A percentile compares a stretch with the other conserved stretches of the same genome.
phyloP scores from a whole-genome alignment of 2,888 invertebrate genomes.

The Stenolophus ochropezus region DNA sequence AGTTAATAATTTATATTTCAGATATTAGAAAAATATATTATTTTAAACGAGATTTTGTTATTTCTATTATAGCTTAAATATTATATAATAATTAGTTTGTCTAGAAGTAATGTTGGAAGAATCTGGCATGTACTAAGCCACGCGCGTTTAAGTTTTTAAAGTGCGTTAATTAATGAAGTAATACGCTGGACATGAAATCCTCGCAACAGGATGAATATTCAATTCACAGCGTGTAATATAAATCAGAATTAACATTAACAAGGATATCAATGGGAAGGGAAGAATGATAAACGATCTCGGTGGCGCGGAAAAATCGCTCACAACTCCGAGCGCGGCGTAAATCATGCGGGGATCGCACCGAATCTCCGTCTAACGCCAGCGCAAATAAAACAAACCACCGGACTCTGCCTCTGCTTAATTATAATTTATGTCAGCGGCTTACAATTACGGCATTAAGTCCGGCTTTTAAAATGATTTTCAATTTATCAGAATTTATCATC shows the following conservation, averaged over 20 bases:
- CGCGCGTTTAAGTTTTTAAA: slow-evolving; percentile 38
- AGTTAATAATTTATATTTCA: too few species aligned
- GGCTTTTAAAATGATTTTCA: slow-evolving; percentile 29
- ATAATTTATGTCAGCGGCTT: slow-evolving; percentile 32
- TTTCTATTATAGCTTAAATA: too few species aligned
- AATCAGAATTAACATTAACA: slow-evolving; percentile 60
- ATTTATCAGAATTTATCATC: slow-evolving; percentile 39
- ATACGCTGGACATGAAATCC: slow-evolving; percentile 53
- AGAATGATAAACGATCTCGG: slow-evolving; percentile 52
- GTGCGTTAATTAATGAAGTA: slow-evolving; percentile 58
- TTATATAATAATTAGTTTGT: too few species aligned
- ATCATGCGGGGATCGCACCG: slow-evolving; percentile 6
- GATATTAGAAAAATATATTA: too few species aligned
- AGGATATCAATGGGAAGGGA: slow-evolving; percentile 56
- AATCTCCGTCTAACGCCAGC: slow-evolving; percentile 12
- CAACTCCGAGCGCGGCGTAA: slow-evolving; percentile 12
- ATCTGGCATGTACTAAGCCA: background rate
- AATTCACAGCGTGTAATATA: slow-evolving; percentile 58
- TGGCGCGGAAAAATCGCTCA: slow-evolving; percentile 49
- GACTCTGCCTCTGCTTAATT: slow-evolving; percentile 4
- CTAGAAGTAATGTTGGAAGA: too few species aligned
- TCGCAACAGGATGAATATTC: slow-evolving; percentile 59
- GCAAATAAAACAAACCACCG: slow-evolving; percentile 14
- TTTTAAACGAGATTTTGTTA: too few species aligned
- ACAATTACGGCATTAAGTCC: slow-evolving; percentile 22